Evolutionary conservation across 2,888 invertebrate genomes (phyloP).

Genomic region (Oscheius onirici): DNA sequence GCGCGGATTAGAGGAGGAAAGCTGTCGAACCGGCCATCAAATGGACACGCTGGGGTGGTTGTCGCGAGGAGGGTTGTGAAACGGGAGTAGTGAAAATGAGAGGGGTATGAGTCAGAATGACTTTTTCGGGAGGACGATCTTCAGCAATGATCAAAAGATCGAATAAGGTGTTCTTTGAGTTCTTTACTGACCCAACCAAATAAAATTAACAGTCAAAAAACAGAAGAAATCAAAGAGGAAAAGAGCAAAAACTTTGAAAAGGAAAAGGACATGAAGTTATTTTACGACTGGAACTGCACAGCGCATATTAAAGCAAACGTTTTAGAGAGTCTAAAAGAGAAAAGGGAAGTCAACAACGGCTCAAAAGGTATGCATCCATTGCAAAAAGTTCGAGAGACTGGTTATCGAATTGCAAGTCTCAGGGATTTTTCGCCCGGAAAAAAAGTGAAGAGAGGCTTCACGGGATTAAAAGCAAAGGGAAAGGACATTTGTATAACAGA

Average conservation of each 20-base stretch:
- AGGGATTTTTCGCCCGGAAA: background rate
- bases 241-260: too few relatives aligned
- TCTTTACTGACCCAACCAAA: too few relatives aligned
- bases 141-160: too few relatives aligned
- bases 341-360: too few relatives aligned
- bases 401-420: background rate
- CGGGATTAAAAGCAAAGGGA: background rate
- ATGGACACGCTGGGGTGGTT: conserved; percentile 9
- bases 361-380: too few relatives aligned
- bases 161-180: too few relatives aligned
- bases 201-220: too few relatives aligned
- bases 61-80: background rate
- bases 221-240: too few relatives aligned
- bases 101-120: background rate
- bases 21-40: conserved; percentile 22
- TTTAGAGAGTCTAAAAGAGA: too few relatives aligned
- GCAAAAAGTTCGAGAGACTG: background rate
- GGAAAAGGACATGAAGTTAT: too few relatives aligned
- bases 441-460: background rate
- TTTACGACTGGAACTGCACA: too few relatives aligned
- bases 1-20: conserved; percentile 16
- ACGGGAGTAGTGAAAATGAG: background rate
- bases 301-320: too few relatives aligned
- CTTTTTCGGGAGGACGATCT: background rate
- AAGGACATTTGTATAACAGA: background rate